phyloP scores from a whole-genome alignment of 2,888 invertebrate species.

The Lucinisca nassula region DNA sequence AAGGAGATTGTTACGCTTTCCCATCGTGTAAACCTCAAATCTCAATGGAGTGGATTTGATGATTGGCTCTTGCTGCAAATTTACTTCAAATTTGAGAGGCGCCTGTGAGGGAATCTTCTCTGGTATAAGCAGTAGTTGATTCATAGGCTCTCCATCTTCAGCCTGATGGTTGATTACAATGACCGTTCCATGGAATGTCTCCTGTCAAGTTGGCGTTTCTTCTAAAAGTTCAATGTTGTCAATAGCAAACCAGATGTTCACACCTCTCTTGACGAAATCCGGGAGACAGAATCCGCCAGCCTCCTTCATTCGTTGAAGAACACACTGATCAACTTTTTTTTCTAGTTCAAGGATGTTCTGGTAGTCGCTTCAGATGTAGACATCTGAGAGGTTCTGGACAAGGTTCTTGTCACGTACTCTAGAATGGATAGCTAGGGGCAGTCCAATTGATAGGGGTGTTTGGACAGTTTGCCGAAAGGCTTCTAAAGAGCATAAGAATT shows the following conservation, averaged over 20 bases:
- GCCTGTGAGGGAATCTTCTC: conserved; percentile 17
- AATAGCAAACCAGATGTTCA: conserved; percentile 57
- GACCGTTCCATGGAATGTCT: conserved; percentile 25
- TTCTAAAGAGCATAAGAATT: too few relatives aligned
- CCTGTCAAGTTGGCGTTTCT: conserved; percentile 39
- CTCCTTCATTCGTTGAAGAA: conserved; percentile 33
- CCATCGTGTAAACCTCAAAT: background rate
- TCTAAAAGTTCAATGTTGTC: conserved; percentile 58
- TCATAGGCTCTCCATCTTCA: conserved; percentile 49
- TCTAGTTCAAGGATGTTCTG: conserved; percentile 7
- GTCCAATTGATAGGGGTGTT: conserved; percentile 32
- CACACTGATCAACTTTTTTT: conserved; percentile 25
- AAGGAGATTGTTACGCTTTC: background rate
- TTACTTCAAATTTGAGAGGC: background rate
- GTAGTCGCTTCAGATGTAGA: background rate
- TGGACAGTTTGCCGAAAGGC: conserved; percentile 33
- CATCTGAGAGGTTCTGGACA: background rate
- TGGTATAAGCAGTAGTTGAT: conserved; percentile 41
- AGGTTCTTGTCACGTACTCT: conserved; percentile 22
- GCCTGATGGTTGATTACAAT: conserved; percentile 38
- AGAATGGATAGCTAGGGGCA: conserved; percentile 5
- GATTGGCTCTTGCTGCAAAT: background rate
- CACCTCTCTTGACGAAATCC: conserved; percentile 50
- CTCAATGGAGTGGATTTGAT: background rate
- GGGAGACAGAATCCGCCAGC: conserved; percentile 42